phyloP scores from a whole-genome alignment of 2,797 vertebrate genomes.

The Rhinogobio ventralis region DNA sequence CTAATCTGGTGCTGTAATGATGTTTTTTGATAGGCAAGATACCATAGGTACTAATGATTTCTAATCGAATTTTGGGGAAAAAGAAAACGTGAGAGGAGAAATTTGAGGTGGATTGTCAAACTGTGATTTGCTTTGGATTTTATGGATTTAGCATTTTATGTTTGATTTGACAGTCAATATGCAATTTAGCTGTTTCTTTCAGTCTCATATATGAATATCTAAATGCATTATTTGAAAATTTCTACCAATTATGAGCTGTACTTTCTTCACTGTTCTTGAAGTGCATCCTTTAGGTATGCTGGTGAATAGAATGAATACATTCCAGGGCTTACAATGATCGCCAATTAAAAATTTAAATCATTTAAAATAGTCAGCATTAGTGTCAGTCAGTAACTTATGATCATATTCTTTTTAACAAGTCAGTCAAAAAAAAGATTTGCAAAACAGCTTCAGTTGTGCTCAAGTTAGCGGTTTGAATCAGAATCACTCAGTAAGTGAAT shows the following conservation, averaged over 20 bases:
- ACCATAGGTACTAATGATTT: conserved; percentile 29
- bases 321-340: neutral
- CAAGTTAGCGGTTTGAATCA: neutral
- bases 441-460: neutral
- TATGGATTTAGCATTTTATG: neutral
- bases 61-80: conserved; percentile 25
- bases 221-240: neutral
- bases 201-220: neutral
- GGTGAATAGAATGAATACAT: neutral
- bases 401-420: neutral
- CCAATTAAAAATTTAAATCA: neutral
- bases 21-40: conserved; percentile 45
- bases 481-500: neutral
- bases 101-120: neutral
- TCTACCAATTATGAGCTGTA: neutral
- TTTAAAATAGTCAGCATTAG: neutral
- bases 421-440: neutral
- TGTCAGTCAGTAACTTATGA: neutral
- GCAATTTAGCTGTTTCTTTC: neutral
- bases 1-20: conserved; percentile 50
- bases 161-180: neutral
- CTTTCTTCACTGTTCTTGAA: neutral
- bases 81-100: neutral
- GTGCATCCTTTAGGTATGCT: neutral
- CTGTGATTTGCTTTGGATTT: neutral